Conservation (phyloP, 2,888 invertebrate genomes). For the Pterostichus madidus region DNA sequence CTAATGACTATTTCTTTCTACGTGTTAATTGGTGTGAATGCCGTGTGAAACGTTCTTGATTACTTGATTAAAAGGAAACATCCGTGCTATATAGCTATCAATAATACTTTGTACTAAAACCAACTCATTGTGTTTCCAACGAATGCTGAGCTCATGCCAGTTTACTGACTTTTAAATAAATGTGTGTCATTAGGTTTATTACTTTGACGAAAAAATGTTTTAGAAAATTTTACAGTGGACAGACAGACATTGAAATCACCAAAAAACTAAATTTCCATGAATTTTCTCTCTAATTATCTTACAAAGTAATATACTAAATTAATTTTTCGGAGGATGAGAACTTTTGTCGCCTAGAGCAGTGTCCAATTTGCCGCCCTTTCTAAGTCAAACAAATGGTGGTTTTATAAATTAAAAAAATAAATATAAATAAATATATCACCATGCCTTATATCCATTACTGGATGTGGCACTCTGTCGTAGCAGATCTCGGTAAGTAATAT, state of each 20-base stretch:
- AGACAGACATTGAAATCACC: neutral
- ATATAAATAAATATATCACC: too few species aligned
- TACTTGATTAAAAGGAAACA: neutral
- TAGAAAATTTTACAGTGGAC: neutral
- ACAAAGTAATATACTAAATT: too few species aligned
- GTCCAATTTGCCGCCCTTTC: too few species aligned
- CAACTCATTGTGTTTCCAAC: neutral
- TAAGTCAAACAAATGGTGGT: too few species aligned
- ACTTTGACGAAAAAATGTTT: neutral
- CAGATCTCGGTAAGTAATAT: too few species aligned
- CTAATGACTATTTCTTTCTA: conserved; percentile 3
- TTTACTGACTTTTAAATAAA: conserved; percentile 7
- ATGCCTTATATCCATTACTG: too few species aligned
- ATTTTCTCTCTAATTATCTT: too few species aligned
- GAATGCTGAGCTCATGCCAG: neutral
- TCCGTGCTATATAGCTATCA: conserved; percentile 1
- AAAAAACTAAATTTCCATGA: too few species aligned
- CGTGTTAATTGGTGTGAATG: neutral
- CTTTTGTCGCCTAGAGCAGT: too few species aligned
- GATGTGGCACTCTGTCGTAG: too few species aligned
- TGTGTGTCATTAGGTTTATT: conserved; percentile 21
- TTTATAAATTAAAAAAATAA: too few species aligned
- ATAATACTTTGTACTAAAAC: neutral
- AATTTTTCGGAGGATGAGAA: too few species aligned
- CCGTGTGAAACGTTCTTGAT: neutral